Conservation (phyloP, 2,888 invertebrate genomes). For the Aporophyla nigra region DNA sequence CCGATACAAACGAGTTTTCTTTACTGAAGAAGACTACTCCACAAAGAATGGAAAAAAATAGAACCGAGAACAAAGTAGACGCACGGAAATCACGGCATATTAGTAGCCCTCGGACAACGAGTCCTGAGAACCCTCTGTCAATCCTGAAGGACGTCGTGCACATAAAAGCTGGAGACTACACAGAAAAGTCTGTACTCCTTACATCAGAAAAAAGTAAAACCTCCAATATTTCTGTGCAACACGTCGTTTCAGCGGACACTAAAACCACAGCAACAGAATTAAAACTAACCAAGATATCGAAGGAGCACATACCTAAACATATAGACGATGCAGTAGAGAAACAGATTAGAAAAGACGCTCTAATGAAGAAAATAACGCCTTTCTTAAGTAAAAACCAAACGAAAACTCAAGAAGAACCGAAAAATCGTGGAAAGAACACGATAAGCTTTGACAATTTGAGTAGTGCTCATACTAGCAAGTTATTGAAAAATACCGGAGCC, state of each 20-base stretch:
- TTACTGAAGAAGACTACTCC: slow-evolving; percentile 16
- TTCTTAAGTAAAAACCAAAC: slow-evolving; percentile 31
- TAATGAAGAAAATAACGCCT: slow-evolving; percentile 38
- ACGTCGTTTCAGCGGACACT: slow-evolving; percentile 36
- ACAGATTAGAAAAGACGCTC: slow-evolving; percentile 42
- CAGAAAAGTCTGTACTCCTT: not conserved
- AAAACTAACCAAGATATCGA: slow-evolving; percentile 49
- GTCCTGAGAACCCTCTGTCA: slow-evolving; percentile 75
- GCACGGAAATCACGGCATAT: slow-evolving; percentile 13
- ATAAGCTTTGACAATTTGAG: slow-evolving; percentile 47
- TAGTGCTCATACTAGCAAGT: slow-evolving; percentile 29
- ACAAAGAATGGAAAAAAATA: slow-evolving; percentile 2
- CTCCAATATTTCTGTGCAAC: slow-evolving; percentile 44
- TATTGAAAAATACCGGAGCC: slow-evolving; percentile 11
- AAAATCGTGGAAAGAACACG: slow-evolving; percentile 18
- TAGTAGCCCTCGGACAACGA: slow-evolving; percentile 60
- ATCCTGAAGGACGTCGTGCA: slow-evolving; percentile 82
- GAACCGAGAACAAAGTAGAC: slow-evolving; percentile 18
- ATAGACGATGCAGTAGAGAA: slow-evolving; percentile 43
- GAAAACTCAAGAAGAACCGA: slow-evolving; percentile 25
- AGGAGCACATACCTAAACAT: slow-evolving; percentile 41
- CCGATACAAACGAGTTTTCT: not conserved
- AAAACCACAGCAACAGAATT: not conserved
- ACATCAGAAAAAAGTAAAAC: slow-evolving; percentile 24
- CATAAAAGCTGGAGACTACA: slow-evolving; percentile 76